Percentiles rank a stretch among this genome's conserved stretches.
phyloP scores from a whole-genome alignment of 2,888 invertebrate species.

The Tetragonisca angustula region DNA sequence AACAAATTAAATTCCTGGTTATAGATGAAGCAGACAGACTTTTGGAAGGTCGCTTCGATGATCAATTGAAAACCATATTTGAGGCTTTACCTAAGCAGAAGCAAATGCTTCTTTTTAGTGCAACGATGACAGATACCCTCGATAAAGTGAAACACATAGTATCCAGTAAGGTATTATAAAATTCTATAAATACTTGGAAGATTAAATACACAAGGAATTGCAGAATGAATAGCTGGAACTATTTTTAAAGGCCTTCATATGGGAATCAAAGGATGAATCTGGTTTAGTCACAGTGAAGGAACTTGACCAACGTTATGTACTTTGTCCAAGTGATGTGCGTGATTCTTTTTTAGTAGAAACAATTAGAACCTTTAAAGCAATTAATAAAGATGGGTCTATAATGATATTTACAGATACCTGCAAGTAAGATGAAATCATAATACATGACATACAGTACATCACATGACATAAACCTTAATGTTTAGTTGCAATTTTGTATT shows the following conservation, averaged over 20 bases:
- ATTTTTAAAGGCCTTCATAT: constrained; percentile 79
- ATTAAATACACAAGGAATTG: not conserved
- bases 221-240: not conserved
- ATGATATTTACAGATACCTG: constrained; percentile 98
- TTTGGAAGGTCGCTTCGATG: constrained; percentile 92
- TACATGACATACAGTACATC: not conserved
- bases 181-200: not conserved
- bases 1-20: constrained; percentile 93
- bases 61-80: constrained; percentile 92
- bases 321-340: constrained; percentile 95
- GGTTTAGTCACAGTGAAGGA: constrained; percentile 93
- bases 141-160: constrained; percentile 88
- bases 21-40: constrained; percentile 98
- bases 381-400: constrained; percentile 91
- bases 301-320: constrained; percentile 95
- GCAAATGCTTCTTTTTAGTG: constrained; percentile 96
- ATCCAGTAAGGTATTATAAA: constrained; percentile 86
- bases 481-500: not conserved
- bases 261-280: constrained; percentile 87
- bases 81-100: constrained; percentile 90
- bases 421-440: constrained; percentile 87
- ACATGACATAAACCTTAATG: not conserved
- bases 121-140: constrained; percentile 95
- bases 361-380: constrained; percentile 90
- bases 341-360: constrained; percentile 96